These are phyloP conservation scores for Coleophora deauratella DNA, from an alignment of 2,888 invertebrate species.

Conservation along the genomic window DNA sequence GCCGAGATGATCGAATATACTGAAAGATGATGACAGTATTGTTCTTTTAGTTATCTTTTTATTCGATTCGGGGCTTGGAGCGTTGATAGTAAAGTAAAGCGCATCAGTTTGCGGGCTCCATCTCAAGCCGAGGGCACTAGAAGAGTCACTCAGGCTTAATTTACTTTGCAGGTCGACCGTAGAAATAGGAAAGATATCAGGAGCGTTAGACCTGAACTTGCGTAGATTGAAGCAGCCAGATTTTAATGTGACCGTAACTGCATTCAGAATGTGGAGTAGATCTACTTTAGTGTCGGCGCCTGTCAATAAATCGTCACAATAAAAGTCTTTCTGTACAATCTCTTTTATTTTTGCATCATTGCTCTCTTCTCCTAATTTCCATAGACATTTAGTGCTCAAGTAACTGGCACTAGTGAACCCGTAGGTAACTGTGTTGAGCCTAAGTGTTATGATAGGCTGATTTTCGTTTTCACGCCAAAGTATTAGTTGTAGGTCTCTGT, in stretches of 20 bases:
- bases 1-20: slow-evolving; percentile 20
- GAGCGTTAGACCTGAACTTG: slow-evolving; percentile 17
- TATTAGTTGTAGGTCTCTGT: slow-evolving; percentile 9
- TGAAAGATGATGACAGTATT: slow-evolving; percentile 16
- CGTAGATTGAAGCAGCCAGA: slow-evolving; percentile 15
- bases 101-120: slow-evolving; percentile 15
- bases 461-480: too few relatives aligned
- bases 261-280: slow-evolving; percentile 4
- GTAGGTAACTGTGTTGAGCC: too few relatives aligned
- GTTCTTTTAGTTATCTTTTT: slow-evolving; percentile 11
- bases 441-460: too few relatives aligned
- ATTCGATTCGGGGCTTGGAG: not conserved
- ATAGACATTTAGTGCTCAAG: slow-evolving; percentile 14
- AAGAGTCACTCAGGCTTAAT: not conserved
- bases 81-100: slow-evolving; percentile 11
- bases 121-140: slow-evolving; percentile 10
- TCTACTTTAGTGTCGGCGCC: slow-evolving; percentile 8
- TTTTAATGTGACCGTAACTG: slow-evolving; percentile 3
- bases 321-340: slow-evolving; percentile 11
- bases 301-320: slow-evolving; percentile 18
- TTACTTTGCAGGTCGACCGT: not conserved
- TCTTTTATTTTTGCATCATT: slow-evolving; percentile 7
- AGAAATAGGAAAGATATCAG: slow-evolving; percentile 10
- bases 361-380: slow-evolving; percentile 15
- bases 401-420: too few relatives aligned